phyloP scores from a whole-genome alignment of 2,797 vertebrate genomes.

The Lerista edwardsae region DNA sequence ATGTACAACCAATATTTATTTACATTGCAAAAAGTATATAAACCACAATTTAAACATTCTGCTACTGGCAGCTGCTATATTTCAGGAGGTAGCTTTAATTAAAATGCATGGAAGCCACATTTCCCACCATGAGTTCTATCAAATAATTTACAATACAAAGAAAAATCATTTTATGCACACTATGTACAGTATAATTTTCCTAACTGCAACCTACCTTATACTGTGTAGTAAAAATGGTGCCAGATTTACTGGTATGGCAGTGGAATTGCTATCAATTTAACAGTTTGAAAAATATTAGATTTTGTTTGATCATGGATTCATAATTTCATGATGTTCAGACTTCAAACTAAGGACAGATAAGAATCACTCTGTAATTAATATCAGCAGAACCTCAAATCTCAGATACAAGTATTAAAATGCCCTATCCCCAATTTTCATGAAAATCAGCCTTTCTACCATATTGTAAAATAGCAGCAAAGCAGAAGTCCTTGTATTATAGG shows the following conservation, averaged over 20 bases:
- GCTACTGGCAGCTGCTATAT: constrained; percentile 91
- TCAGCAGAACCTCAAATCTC: constrained; percentile 34
- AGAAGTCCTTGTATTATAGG: constrained; percentile 17
- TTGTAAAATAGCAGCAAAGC: constrained; percentile 29
- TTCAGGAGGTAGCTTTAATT: constrained; percentile 98
- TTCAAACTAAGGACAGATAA: constrained; percentile 38
- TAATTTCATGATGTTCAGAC: constrained; percentile 46
- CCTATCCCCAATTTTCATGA: constrained; percentile 8
- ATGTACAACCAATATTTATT: constrained; percentile 87
- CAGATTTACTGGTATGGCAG: constrained; percentile 69
- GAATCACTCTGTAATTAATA: constrained; percentile 35
- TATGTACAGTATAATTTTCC: constrained; percentile 83
- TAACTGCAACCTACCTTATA: constrained; percentile 77
- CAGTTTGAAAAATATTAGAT: constrained; percentile 41
- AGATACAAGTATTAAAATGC: constrained; percentile 23
- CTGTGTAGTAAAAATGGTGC: constrained; percentile 62
- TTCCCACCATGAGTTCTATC: constrained; percentile 88
- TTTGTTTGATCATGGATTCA: constrained; percentile 50
- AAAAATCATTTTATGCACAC: constrained; percentile 86
- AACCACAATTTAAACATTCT: constrained; percentile 85
- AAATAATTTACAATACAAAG: constrained; percentile 93
- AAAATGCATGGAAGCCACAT: constrained; percentile 85
- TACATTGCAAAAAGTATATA: constrained; percentile 85
- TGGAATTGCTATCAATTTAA: constrained; percentile 68
- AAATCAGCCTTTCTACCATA: constrained; percentile 42